Evolutionary conservation across 2,888 invertebrate genomes (phyloP), one percentile per base, ranked within the genome.

Genomic region (Drosophila paranaensis): DNA sequence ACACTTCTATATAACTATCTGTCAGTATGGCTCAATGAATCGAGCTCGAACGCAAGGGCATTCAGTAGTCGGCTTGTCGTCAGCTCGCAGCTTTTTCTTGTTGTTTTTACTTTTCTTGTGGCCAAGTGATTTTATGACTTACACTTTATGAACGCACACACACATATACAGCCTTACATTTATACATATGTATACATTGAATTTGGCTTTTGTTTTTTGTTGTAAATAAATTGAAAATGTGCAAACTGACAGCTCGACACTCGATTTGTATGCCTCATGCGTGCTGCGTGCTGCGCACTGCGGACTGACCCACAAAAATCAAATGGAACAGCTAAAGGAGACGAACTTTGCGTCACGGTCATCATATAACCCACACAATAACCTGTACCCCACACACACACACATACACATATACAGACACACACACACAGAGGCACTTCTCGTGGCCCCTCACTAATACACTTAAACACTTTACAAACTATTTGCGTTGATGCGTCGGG

Each of bases 251-350:
- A 71, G 81, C 77, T 68, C 79, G 65, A 51, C 66, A 67, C 62
- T 66, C 71, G 65, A 87, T 87, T 84, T 74, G 84, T 83, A 89
- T 87, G 87, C 20, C 87, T 48, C 27, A 58, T 71, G 81, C 87
- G 74, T 87, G 20, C 20, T 71, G 81, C 87, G 74, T 87, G 20
- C 20, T 20, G 20, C 20, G 20, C 20, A 27, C 25, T 25, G 45
- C 39, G 57, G 56, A 64, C 20, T 73, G 79, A 73, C 65, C 70
- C 65, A 63, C 60, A 67, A 60, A 56, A 60, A 55, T 42, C 43
- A 64, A 39, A 35, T 33, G 13, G 13, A 56, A 33, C 16, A 43
- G 13, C 55, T 8, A 2, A 39, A 6, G 27, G 62, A 60, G 45
- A 48, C 42, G 37, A 67, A 64, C 53, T 71, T 77, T 45, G 50